Evolutionary conservation across 2,113 vertebrate genomes (phyloP).

Genomic region (Saguinus imperator): DNA sequence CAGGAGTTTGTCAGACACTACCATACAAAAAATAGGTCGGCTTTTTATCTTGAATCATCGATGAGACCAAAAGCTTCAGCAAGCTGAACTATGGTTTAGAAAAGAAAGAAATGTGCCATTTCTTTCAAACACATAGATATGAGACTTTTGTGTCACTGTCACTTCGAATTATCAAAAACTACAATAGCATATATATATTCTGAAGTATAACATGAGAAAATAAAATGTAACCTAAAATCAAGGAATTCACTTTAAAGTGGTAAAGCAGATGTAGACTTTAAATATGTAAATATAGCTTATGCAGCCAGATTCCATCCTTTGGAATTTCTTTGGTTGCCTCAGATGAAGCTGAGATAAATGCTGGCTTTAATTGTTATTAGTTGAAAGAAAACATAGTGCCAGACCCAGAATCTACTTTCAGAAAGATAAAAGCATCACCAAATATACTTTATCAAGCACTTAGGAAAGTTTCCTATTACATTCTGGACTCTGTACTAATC

Average conservation of each 20-base stretch:
- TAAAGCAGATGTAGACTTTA: neutral
- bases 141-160: neutral
- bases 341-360: neutral
- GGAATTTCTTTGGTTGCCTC: neutral
- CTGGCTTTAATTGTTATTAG: neutral
- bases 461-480: neutral
- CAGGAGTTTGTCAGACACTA: neutral
- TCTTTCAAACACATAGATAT: conserved; percentile 4
- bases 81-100: neutral
- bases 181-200: neutral
- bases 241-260: neutral
- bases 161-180: neutral
- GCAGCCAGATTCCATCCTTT: neutral
- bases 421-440: neutral
- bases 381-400: neutral
- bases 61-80: neutral
- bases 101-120: conserved; percentile 10
- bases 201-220: neutral
- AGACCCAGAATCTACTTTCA: neutral
- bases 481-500: neutral
- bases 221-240: neutral
- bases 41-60: conserved; percentile 42
- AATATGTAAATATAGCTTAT: neutral
- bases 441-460: neutral
- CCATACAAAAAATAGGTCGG: neutral